phyloP scores from a whole-genome alignment of 2,113 vertebrate species.

The Otis tarda region DNA sequence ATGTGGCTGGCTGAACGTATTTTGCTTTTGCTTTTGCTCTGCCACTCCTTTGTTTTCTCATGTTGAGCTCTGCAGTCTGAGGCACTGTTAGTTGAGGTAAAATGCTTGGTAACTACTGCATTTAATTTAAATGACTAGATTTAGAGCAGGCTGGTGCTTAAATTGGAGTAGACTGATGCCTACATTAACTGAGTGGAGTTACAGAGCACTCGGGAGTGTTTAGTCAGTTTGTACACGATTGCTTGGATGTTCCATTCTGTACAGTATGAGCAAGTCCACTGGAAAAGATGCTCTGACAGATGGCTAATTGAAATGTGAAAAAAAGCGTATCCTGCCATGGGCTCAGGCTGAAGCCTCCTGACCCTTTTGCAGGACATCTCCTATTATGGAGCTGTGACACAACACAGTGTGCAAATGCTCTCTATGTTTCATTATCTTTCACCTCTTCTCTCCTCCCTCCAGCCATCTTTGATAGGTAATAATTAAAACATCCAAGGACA shows the following conservation, averaged over 20 bases:
- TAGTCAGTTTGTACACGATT: neutral
- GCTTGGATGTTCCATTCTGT: neutral
- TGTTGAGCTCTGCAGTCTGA: neutral
- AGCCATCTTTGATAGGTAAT: neutral
- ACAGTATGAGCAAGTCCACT: neutral
- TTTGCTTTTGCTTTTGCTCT: neutral
- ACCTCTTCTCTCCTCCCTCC: neutral
- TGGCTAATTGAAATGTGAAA: conserved; percentile 33
- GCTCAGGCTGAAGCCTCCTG: neutral
- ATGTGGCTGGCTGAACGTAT: neutral
- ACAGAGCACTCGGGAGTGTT: neutral
- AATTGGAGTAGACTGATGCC: neutral
- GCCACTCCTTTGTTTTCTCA: neutral
- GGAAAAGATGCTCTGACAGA: conserved; percentile 37
- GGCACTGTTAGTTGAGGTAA: neutral
- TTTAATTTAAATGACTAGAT: neutral
- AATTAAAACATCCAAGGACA: neutral
- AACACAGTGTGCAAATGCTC: neutral
- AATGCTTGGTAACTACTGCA: neutral
- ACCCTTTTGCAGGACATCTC: neutral
- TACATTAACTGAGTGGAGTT: neutral
- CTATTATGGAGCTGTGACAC: neutral
- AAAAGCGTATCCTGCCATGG: neutral
- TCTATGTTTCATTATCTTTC: neutral
- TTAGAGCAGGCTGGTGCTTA: neutral